A percentile compares a stretch with the other conserved stretches of the same genome.
Evolutionary conservation across 2,888 invertebrate genomes (phyloP).

Genomic region (Agrochola macilenta): DNA sequence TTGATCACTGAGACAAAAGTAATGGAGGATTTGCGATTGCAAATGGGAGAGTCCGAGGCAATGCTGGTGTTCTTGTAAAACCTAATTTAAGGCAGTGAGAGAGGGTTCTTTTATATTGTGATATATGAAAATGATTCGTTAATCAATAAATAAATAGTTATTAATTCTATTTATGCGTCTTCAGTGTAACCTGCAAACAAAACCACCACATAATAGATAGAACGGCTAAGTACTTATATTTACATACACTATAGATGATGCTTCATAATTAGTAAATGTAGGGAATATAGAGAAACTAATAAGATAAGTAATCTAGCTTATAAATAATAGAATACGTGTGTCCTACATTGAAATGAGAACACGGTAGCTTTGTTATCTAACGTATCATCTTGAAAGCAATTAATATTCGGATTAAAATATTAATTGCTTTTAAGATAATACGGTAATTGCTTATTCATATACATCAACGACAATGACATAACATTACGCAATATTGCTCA

Average conservation of each 20-base stretch:
- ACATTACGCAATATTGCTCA: slow-evolving; percentile 22
- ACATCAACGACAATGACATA: slow-evolving; percentile 3
- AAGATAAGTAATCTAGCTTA: not conserved
- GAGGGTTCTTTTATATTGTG: not conserved
- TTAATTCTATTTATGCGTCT: too few relatives aligned
- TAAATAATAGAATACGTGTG: not conserved
- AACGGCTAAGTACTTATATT: not conserved
- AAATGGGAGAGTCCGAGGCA: slow-evolving; percentile 18
- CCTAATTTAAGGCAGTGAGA: not conserved
- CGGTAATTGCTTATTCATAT: slow-evolving; percentile 23
- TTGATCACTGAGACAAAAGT: slow-evolving; percentile 44
- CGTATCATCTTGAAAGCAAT: not conserved
- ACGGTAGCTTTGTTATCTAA: slow-evolving; percentile 10
- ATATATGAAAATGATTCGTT: not conserved
- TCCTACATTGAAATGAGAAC: not conserved
- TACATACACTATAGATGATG: not conserved
- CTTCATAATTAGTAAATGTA: not conserved
- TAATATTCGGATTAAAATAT: slow-evolving; percentile 24
- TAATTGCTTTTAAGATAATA: slow-evolving; percentile 23
- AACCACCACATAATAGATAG: not conserved
- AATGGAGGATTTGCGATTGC: slow-evolving; percentile 46
- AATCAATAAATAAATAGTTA: not conserved
- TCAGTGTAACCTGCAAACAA: not conserved
- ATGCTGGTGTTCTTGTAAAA: not conserved
- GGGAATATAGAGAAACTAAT: slow-evolving; percentile 6